These are phyloP conservation scores for Diarsia rubi DNA, from an alignment of 2,888 invertebrate genomes.

Conservation along the genomic window DNA sequence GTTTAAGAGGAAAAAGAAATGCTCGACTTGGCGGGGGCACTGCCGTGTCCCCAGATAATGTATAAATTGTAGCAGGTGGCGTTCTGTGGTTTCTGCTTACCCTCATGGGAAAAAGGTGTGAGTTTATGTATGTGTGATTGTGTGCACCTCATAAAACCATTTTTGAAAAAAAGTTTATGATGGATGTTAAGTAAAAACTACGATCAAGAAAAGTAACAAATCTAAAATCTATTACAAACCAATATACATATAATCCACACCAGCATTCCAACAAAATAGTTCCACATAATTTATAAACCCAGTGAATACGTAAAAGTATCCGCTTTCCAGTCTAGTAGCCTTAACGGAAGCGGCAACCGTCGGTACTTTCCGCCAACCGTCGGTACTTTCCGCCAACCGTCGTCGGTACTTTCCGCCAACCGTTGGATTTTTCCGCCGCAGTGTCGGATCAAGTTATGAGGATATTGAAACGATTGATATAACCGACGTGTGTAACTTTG, in stretches of 20 bases:
- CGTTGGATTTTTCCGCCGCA: constrained; percentile 35
- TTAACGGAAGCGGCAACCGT: constrained; percentile 11
- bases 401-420: too few relatives aligned
- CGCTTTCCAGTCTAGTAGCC: constrained; percentile 22
- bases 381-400: too few relatives aligned
- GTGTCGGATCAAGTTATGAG: constrained; percentile 30
- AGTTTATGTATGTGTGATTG: too few relatives aligned
- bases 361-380: too few relatives aligned
- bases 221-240: background rate
- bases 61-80: too few relatives aligned
- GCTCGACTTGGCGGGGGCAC: too few relatives aligned
- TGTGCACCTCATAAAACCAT: background rate
- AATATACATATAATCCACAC: background rate
- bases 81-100: too few relatives aligned
- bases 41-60: too few relatives aligned
- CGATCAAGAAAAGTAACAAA: background rate
- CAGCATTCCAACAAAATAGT: background rate
- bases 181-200: background rate
- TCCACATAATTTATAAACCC: background rate
- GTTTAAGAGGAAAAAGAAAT: too few relatives aligned
- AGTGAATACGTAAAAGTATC: background rate
- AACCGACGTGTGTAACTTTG: background rate
- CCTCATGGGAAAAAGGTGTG: too few relatives aligned
- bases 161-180: background rate
- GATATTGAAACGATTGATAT: constrained; percentile 21